These are phyloP conservation scores for Oxygymnocypris stewartii DNA, from an alignment of 2,113 vertebrate genomes.

Conservation along the genomic window DNA sequence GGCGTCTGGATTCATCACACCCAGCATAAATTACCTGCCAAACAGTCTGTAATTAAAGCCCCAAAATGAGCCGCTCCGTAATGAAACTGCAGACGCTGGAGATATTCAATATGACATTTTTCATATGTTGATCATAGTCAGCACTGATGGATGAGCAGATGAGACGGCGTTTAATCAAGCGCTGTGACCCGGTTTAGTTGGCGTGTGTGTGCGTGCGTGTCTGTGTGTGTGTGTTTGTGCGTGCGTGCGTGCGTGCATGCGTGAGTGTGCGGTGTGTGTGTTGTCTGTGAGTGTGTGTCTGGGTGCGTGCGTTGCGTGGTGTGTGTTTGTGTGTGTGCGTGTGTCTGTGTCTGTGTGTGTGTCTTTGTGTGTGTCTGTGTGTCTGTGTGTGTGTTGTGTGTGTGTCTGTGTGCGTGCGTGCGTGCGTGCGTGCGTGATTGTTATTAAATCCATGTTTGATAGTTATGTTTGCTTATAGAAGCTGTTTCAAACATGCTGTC, in stretches of 20 bases:
- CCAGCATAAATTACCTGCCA: not conserved
- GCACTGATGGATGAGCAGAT: not conserved
- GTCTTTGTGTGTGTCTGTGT: too few relatives aligned
- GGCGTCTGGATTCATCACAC: constrained; percentile 10
- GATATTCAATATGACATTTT: not conserved
- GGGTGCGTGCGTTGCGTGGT: too few relatives aligned
- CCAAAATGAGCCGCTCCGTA: not conserved
- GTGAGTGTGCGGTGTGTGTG: too few relatives aligned
- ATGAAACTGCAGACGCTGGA: not conserved
- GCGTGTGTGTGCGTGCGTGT: not conserved
- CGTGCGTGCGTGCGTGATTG: too few relatives aligned
- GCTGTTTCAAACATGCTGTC: not conserved
- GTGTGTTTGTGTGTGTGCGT: too few relatives aligned
- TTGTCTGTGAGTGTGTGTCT: too few relatives aligned
- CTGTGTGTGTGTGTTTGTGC: too few relatives aligned
- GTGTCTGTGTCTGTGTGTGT: too few relatives aligned
- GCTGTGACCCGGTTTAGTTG: not conserved
- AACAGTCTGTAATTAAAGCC: not conserved
- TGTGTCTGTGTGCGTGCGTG: too few relatives aligned
- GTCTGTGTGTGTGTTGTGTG: too few relatives aligned
- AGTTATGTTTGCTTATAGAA: not conserved
- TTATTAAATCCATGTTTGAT: not conserved
- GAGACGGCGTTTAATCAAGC: constrained; percentile 12
- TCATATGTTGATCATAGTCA: not conserved
- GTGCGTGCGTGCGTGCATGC: too few relatives aligned